Evolutionary conservation across 2,113 vertebrate species (phyloP).

Genomic region (Neolamprologus devosi): DNA sequence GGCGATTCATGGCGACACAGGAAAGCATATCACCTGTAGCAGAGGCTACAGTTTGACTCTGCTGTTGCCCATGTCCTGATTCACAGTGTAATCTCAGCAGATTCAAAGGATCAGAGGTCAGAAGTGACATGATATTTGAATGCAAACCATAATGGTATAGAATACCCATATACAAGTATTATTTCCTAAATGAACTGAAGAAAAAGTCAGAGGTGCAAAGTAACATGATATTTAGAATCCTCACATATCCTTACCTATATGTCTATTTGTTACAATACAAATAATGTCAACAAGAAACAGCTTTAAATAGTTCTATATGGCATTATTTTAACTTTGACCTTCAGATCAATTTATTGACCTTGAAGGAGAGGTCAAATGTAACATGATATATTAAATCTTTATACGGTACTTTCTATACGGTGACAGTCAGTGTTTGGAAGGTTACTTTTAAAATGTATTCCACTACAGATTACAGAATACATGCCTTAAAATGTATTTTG

Average conservation of each 20-base stretch:
- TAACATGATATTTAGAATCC: not conserved
- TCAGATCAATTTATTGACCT: not conserved
- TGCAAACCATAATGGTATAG: not conserved
- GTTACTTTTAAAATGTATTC: not conserved
- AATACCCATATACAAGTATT: not conserved
- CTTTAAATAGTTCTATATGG: not conserved
- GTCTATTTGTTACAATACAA: not conserved
- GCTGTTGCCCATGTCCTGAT: not conserved
- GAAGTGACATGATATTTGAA: not conserved
- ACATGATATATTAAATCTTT: not conserved
- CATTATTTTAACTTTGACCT: not conserved
- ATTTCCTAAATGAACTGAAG: not conserved
- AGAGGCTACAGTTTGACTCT: not conserved
- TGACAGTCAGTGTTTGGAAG: not conserved
- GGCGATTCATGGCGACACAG: conserved; percentile 13
- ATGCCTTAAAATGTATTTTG: not conserved
- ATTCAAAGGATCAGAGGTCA: not conserved
- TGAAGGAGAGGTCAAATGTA: not conserved
- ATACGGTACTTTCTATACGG: not conserved
- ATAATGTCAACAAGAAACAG: not conserved
- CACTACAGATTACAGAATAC: not conserved
- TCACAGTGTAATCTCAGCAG: not conserved
- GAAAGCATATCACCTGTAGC: not conserved
- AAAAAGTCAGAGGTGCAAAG: not conserved
- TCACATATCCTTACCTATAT: not conserved